Evolutionary conservation across 2,888 invertebrate species (phyloP).

Genomic region (Drosophila quasianomalipes): DNA sequence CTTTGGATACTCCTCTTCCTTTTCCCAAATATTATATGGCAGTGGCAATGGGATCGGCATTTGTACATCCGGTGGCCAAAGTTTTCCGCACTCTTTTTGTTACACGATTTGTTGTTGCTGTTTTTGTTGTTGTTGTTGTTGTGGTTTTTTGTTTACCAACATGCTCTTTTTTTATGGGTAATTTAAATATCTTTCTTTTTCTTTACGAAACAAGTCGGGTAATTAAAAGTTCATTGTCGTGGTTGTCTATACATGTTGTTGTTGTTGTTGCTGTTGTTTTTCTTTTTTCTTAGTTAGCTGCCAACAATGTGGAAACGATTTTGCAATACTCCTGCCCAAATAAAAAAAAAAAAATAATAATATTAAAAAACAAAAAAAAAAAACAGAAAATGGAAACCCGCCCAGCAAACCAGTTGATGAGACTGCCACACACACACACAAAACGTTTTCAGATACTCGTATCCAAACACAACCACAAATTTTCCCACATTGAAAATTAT

Average conservation of each 20-base stretch:
- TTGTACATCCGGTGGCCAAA: slow-evolving; percentile 50
- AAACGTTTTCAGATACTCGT: slow-evolving; percentile 44
- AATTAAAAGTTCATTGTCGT: slow-evolving; percentile 79
- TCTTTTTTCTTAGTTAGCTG: slow-evolving; percentile 20
- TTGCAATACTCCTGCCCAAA: slow-evolving; percentile 71
- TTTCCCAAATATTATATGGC: neutral
- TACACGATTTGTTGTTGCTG: slow-evolving; percentile 15
- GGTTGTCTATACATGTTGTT: slow-evolving; percentile 7
- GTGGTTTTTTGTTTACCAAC: neutral
- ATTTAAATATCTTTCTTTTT: slow-evolving; percentile 54
- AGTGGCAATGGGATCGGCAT: slow-evolving; percentile 41
- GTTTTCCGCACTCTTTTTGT: slow-evolving; percentile 53
- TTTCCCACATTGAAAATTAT: slow-evolving; percentile 72
- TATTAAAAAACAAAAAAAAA: neutral
- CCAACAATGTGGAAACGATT: slow-evolving; percentile 70
- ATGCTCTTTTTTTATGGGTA: slow-evolving; percentile 28
- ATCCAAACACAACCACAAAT: slow-evolving; percentile 21
- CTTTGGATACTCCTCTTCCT: slow-evolving; percentile 44
- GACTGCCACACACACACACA: slow-evolving; percentile 42
- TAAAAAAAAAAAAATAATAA: slow-evolving; percentile 14
- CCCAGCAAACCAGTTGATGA: slow-evolving; percentile 55
- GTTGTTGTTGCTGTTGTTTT: slow-evolving; percentile 18
- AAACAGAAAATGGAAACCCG: slow-evolving; percentile 52
- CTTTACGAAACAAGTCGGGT: slow-evolving; percentile 72
- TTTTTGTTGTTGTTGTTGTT: slow-evolving; percentile 9